These are phyloP conservation scores for Ceraclea dissimilis DNA, from an alignment of 2,888 invertebrate genomes.

Conservation along the genomic window DNA sequence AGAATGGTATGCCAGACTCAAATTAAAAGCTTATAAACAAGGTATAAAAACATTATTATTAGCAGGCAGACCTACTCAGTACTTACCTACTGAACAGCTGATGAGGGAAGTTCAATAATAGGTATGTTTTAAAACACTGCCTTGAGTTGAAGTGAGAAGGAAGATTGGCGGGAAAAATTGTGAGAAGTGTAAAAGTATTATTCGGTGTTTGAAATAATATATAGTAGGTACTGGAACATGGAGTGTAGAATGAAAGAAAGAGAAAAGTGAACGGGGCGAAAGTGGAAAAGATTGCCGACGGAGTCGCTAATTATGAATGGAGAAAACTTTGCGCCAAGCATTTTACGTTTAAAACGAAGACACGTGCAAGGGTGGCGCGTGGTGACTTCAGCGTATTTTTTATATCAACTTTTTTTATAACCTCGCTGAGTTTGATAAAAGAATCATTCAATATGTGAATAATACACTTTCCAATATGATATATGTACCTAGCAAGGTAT, in stretches of 20 bases:
- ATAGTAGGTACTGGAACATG: not conserved
- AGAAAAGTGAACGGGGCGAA: constrained; percentile 18
- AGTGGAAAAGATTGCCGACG: constrained; percentile 25
- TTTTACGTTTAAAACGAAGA: constrained; percentile 19
- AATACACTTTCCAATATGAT: too few species aligned
- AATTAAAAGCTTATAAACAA: too few species aligned
- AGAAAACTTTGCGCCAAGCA: constrained; percentile 25
- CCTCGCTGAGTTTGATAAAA: too few species aligned
- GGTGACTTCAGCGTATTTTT: not conserved
- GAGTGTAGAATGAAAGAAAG: constrained; percentile 21
- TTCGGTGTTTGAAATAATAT: not conserved
- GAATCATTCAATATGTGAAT: too few species aligned
- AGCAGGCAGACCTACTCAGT: too few species aligned
- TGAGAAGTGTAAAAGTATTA: constrained; percentile 14
- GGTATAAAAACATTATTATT: too few species aligned
- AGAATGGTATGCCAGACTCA: too few species aligned
- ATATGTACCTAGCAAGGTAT: too few species aligned
- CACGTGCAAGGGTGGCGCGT: constrained; percentile 17
- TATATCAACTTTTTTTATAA: too few species aligned
- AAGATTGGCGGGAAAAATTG: constrained; percentile 14
- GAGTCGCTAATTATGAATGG: constrained; percentile 27
- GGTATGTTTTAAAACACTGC: not conserved
- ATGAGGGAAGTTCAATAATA: not conserved
- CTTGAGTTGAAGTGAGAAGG: constrained; percentile 7
- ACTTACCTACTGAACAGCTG: not conserved